Evolutionary conservation across 92 coral and sea anemone species (phyloP).

Genomic region (Parazoanthus darwini): DNA sequence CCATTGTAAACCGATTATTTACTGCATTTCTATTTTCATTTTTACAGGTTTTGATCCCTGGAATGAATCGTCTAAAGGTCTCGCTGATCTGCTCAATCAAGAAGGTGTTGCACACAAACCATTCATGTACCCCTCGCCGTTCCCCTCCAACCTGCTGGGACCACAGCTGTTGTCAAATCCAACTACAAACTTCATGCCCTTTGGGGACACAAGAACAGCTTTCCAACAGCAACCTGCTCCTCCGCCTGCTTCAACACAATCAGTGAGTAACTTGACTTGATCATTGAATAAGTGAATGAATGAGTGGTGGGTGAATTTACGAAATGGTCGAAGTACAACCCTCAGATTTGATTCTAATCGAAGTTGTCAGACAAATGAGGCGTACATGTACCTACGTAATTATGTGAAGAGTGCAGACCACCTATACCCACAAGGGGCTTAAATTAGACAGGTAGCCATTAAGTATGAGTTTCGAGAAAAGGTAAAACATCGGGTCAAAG

Average conservation of each 20-base stretch:
- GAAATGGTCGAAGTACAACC: too few species aligned
- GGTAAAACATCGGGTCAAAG: too few species aligned
- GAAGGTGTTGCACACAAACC: constrained; percentile 63
- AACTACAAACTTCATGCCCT: constrained; percentile 24
- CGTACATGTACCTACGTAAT: too few species aligned
- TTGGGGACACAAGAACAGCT: neutral
- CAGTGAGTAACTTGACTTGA: constrained; percentile 13
- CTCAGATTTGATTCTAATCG: too few species aligned
- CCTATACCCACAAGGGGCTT: too few species aligned
- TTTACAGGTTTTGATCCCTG: constrained; percentile 95
- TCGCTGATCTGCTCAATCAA: constrained; percentile 89
- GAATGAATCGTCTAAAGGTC: constrained; percentile 93
- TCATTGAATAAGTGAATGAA: neutral
- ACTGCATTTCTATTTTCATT: neutral
- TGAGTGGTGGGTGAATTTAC: neutral
- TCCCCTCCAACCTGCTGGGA: constrained; percentile 43
- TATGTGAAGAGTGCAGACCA: too few species aligned
- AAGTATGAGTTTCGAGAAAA: too few species aligned
- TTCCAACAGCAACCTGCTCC: constrained; percentile 29
- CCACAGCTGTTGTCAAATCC: constrained; percentile 27
- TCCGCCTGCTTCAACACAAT: neutral
- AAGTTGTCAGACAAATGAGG: too few species aligned
- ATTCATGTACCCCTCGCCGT: constrained; percentile 29
- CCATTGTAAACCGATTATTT: neutral
- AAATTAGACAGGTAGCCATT: too few species aligned